Conservation (phyloP, 2,113 vertebrate species). For the Pterocles gutturalis region DNA sequence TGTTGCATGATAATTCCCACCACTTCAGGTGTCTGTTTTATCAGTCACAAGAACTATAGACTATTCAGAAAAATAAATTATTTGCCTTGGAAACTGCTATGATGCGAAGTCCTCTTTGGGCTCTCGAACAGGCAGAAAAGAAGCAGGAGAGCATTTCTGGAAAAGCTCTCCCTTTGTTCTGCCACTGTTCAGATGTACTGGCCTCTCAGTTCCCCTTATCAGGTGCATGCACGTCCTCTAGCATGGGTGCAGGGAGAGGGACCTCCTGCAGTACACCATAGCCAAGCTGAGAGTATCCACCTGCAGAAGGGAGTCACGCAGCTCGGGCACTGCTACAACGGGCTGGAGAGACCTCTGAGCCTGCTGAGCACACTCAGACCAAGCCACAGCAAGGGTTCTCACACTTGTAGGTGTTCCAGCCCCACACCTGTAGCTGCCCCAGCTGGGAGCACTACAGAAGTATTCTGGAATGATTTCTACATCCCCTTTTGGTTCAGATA, state of each 20-base stretch:
- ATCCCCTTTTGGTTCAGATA: background rate
- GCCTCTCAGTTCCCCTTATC: background rate
- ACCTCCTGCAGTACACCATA: background rate
- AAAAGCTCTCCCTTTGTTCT: background rate
- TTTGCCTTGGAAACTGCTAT: conserved; percentile 1
- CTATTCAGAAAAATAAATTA: background rate
- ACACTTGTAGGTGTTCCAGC: background rate
- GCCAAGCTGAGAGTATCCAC: background rate
- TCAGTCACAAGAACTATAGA: background rate
- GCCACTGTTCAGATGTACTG: background rate
- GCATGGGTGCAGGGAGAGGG: background rate
- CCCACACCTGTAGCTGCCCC: background rate
- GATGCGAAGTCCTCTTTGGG: background rate
- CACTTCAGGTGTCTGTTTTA: conserved; percentile 7
- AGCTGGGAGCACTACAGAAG: background rate
- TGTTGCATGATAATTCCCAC: background rate
- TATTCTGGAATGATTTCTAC: background rate
- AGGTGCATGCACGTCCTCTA: background rate
- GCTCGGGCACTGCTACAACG: background rate
- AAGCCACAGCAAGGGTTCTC: background rate
- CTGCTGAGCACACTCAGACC: background rate
- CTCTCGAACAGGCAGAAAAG: background rate
- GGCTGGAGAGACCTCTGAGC: background rate
- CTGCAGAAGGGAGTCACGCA: background rate
- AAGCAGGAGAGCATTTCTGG: background rate